Percentiles rank a stretch among this genome's conserved stretches.
Conservation (phyloP, 2,113 vertebrate genomes). For the Serinus canaria region DNA sequence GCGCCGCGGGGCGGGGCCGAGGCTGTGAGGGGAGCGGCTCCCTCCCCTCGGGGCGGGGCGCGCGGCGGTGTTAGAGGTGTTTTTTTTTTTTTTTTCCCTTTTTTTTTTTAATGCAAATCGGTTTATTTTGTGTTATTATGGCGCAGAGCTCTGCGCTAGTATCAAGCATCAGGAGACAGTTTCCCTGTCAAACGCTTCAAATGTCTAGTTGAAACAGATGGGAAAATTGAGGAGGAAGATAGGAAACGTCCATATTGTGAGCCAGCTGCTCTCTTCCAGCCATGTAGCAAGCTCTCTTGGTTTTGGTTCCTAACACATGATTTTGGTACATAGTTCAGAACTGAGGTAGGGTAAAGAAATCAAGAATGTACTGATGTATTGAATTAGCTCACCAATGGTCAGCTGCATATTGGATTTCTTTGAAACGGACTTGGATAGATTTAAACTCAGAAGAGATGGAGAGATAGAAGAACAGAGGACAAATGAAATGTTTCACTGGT, state of each 20-base stretch:
- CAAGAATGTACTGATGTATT: background rate
- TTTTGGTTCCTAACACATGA: background rate
- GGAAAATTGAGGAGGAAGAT: background rate
- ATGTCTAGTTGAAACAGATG: background rate
- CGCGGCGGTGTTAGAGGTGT: fast-evolving
- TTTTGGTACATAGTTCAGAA: background rate
- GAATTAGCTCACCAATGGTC: background rate
- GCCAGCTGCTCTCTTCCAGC: background rate
- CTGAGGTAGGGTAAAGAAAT: background rate
- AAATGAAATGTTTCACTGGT: background rate
- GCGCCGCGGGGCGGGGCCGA: background rate
- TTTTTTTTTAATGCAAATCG: fast-evolving
- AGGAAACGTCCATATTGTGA: background rate
- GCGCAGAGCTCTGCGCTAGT: too few relatives aligned
- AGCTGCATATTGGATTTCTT: background rate
- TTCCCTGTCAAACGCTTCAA: background rate
- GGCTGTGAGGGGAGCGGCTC: background rate
- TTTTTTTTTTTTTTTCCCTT: fast-evolving
- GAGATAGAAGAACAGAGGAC: background rate
- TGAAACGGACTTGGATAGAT: background rate
- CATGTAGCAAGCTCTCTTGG: background rate
- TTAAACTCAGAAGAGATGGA: background rate
- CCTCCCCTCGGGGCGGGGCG: background rate
- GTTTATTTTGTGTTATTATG: background rate
- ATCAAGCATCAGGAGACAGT: background rate